Evolutionary conservation across 2,797 vertebrate species (phyloP), one percentile per base, ranked within the genome.

Genomic region (Rhynchotus rufescens): DNA sequence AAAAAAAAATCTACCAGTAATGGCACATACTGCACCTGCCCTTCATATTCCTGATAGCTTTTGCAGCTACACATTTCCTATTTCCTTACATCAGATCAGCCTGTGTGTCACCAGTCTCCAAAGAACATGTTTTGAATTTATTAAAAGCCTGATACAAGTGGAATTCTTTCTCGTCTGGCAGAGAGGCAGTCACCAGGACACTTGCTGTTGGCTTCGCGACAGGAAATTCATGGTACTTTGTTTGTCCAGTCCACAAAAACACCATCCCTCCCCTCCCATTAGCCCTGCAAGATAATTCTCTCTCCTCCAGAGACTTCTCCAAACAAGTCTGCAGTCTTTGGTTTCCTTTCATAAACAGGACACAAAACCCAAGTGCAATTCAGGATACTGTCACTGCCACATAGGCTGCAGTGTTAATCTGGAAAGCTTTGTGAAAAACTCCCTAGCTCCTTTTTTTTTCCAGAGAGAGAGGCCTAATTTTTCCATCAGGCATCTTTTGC

Each of bases 351-450:
- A 99, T 97, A 95, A 99, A 99, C 95, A 99, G 83, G 85, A 99
- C 94, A 65, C 98, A 99, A 97, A 98, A 98, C 28, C 96, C 98
- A 94, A 98, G 98, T 81, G 96, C 95, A 97, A 98, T 44, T 96
- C 98, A 99, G 96, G 98, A 98, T 32, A 98, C 68, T 2, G 98
- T 98, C 93, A 98, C 98, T 4, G 95, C 97, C 54, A 98, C 95
- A 86, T 97, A 98, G 86, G 98, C 98, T 89, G 98, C 97, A 30
- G 98, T 97, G 89, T 98, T 98, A 45, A 99, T 99, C 96, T 99
- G 90, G 42, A 98, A 98, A 96, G 98, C 98, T 98, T 98, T 99
- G 94, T 98, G 99, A 96, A 99, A 98, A 64, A 98, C 97, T 98
- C 98, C 98, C 98, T 98, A 61, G 98, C 97, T 32, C 98, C 98